Conservation (phyloP, 2,797 vertebrate genomes). For the Phaenicophaeus curvirostris region DNA sequence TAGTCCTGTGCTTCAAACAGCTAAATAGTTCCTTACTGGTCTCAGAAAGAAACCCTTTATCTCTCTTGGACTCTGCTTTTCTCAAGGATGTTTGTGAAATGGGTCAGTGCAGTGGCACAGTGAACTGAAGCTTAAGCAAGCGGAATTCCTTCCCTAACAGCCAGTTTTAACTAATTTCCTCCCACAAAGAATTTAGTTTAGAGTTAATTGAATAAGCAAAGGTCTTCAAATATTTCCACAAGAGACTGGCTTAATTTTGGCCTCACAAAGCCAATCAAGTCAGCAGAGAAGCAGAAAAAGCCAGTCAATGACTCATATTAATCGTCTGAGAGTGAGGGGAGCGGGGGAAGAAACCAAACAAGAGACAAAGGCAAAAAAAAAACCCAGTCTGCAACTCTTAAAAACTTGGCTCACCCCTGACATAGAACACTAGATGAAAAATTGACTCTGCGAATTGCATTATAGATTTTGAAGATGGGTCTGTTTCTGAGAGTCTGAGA, state of each 20-base stretch:
- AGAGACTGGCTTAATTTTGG: slow-evolving; percentile 9
- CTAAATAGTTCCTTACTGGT: not conserved
- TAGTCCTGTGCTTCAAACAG: not conserved
- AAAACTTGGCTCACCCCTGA: slow-evolving; percentile 10
- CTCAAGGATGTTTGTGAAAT: not conserved
- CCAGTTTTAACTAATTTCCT: slow-evolving; percentile 13
- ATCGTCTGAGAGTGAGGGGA: slow-evolving; percentile 3
- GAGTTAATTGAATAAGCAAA: slow-evolving; percentile 60
- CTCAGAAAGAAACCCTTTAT: not conserved
- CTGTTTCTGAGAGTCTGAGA: slow-evolving; percentile 14
- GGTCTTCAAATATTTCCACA: slow-evolving; percentile 4
- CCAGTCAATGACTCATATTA: slow-evolving; percentile 43
- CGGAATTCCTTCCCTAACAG: not conserved
- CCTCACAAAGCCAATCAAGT: slow-evolving; percentile 36
- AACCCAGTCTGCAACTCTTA: not conserved
- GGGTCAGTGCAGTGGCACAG: not conserved
- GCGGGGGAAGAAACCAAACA: not conserved
- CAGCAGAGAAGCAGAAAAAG: slow-evolving; percentile 37
- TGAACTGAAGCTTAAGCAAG: not conserved
- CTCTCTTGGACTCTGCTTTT: not conserved
- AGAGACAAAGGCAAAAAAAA: slow-evolving; percentile 5
- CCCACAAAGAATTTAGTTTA: slow-evolving; percentile 1
- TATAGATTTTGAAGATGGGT: slow-evolving; percentile 41
- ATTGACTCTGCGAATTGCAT: slow-evolving; percentile 47
- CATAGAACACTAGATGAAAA: slow-evolving; percentile 29